Conservation (phyloP, 92 coral and sea anemone genomes). For the Zoanthus sansibaricus region DNA sequence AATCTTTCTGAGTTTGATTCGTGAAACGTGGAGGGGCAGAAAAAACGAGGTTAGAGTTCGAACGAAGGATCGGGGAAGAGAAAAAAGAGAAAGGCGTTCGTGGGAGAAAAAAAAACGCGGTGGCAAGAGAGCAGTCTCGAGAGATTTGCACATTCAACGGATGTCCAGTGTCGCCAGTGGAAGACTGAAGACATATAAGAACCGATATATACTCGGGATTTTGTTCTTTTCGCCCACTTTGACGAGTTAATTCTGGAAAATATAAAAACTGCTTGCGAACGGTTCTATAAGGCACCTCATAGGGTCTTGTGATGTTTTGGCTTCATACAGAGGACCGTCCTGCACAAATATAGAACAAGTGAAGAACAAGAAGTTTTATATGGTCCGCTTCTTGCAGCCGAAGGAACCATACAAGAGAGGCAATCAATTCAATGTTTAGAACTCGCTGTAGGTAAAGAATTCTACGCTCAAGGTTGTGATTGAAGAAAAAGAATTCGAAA, state of each 20-base stretch:
- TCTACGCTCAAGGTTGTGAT: constrained; percentile 8
- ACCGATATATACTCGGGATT: constrained; percentile 39
- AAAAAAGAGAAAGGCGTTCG: constrained; percentile 41
- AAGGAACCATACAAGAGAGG: constrained; percentile 4
- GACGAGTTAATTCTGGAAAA: constrained; percentile 4
- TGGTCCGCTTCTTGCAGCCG: constrained; percentile 30
- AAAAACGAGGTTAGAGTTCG: constrained; percentile 30
- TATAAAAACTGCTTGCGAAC: constrained; percentile 15
- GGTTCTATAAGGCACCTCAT: constrained; percentile 39
- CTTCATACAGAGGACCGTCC: constrained; percentile 41
- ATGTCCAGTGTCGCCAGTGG: constrained; percentile 42
- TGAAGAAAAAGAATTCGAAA: constrained; percentile 23
- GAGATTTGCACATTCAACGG: constrained; percentile 42
- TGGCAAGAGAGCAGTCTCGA: constrained; percentile 30
- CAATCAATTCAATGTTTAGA: constrained; percentile 25
- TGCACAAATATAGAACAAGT: constrained; percentile 35
- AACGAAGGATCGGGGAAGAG: constrained; percentile 41
- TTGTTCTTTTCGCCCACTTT: constrained; percentile 21
- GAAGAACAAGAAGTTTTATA: constrained; percentile 22
- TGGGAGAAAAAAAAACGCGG: constrained; percentile 40
- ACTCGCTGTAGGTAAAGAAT: constrained; percentile 23
- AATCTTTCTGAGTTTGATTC: constrained; percentile 18
- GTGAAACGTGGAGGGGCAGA: constrained; percentile 33
- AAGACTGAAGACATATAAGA: constrained; percentile 36
- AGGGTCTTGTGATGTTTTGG: constrained; percentile 41